These are phyloP conservation scores for Chironomus tepperi DNA, from an alignment of 1,140 invertebrate genomes.

Conservation along the genomic window DNA sequence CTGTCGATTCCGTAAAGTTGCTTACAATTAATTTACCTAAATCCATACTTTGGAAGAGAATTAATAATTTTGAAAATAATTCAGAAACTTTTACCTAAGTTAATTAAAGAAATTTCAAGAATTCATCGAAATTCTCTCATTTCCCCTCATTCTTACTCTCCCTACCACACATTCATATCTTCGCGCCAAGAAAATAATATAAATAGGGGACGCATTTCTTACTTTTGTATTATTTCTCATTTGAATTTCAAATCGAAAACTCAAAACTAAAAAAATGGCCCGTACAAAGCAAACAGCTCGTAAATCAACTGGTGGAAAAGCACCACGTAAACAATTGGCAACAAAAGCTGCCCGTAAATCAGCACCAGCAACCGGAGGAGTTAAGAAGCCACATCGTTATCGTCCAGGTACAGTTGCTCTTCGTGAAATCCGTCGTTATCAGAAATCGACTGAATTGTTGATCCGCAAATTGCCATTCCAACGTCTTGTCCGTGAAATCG, in stretches of 20 bases:
- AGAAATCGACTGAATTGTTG: slow-evolving; percentile 72
- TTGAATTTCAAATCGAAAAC: slow-evolving; percentile 24
- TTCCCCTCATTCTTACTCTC: neutral
- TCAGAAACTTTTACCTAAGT: neutral
- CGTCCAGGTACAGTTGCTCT: slow-evolving; percentile 66
- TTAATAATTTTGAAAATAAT: neutral
- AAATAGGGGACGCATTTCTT: slow-evolving; percentile 23
- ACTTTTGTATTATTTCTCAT: slow-evolving; percentile 22
- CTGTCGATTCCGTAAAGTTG: neutral
- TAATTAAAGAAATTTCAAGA: neutral
- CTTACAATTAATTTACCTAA: too few relatives aligned
- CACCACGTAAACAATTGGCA: slow-evolving; percentile 69
- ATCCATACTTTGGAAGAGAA: too few relatives aligned
- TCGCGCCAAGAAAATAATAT: neutral
- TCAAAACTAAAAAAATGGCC: slow-evolving; percentile 34
- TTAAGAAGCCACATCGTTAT: slow-evolving; percentile 72
- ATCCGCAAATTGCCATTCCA: slow-evolving; percentile 84
- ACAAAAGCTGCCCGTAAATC: slow-evolving; percentile 72
- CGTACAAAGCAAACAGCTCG: slow-evolving; percentile 79
- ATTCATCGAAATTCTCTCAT: neutral
- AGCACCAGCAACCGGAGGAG: slow-evolving; percentile 74
- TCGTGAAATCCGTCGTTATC: slow-evolving; percentile 72
- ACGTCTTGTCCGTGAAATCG: slow-evolving; percentile 74
- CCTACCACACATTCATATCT: neutral
- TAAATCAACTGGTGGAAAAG: slow-evolving; percentile 74